Evolutionary conservation across 2,113 vertebrate species (phyloP).

Genomic region (Lophotis ruficrista): DNA sequence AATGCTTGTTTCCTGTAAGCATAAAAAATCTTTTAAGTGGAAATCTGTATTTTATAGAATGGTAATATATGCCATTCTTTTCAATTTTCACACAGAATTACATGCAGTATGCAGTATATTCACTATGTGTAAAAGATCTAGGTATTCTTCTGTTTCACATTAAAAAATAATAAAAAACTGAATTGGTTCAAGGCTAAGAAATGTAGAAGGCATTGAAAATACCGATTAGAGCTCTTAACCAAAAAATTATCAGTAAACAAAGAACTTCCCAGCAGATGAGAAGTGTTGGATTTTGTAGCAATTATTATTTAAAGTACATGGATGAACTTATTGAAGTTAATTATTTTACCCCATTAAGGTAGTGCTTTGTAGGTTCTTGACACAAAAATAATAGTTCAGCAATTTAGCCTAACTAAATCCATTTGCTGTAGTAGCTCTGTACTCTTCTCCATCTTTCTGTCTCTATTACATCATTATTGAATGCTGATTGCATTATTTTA

Average conservation of each 20-base stretch:
- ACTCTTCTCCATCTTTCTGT: conserved; percentile 37
- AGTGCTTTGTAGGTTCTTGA: not conserved
- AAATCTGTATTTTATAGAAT: conserved; percentile 66
- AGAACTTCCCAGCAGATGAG: conserved; percentile 1
- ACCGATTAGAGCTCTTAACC: not conserved
- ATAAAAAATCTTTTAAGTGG: conserved; percentile 48
- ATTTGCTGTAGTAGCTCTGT: conserved; percentile 38
- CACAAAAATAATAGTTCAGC: conserved; percentile 18
- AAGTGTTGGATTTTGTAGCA: conserved; percentile 12
- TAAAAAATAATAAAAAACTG: conserved; percentile 63
- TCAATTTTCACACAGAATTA: conserved; percentile 72
- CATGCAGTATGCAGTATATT: conserved; percentile 56
- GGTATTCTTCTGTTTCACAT: conserved; percentile 69
- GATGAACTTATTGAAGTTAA: conserved; percentile 15
- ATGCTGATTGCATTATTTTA: conserved; percentile 66
- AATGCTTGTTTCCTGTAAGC: conserved; percentile 67
- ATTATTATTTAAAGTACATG: not conserved
- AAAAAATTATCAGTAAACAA: conserved; percentile 10
- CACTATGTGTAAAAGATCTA: conserved; percentile 60
- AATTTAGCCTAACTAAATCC: conserved; percentile 51
- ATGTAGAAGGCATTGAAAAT: not conserved
- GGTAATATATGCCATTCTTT: conserved; percentile 64
- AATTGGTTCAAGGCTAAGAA: conserved; percentile 30
- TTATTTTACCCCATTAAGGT: conserved; percentile 30
- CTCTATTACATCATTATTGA: conserved; percentile 65